A percentile compares a stretch with the other conserved stretches of the same genome.
Conservation (phyloP, 2,797 vertebrate genomes). For the Podarcis lilfordi region DNA sequence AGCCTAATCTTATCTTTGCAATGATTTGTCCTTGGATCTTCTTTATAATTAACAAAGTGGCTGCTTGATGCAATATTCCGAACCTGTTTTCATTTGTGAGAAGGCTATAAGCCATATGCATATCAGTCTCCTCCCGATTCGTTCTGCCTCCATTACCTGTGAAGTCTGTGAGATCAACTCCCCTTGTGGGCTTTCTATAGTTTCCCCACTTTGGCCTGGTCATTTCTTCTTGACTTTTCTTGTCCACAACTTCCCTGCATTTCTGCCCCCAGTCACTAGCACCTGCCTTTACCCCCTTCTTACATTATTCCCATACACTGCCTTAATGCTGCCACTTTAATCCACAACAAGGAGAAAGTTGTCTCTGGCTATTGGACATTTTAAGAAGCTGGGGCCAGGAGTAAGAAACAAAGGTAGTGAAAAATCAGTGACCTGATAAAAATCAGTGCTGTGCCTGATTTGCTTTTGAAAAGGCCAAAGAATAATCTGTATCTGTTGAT, state of each 20-base stretch:
- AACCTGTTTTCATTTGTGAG: not conserved
- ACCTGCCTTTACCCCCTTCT: not conserved
- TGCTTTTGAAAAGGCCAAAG: not conserved
- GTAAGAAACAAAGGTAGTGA: too few relatives aligned
- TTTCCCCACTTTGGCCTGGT: not conserved
- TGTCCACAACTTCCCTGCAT: not conserved
- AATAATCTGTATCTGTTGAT: not conserved
- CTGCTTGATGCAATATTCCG: not conserved
- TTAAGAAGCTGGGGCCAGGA: not conserved
- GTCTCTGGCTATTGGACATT: not conserved
- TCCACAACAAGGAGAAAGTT: too few relatives aligned
- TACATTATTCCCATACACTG: not conserved
- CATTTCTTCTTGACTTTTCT: not conserved
- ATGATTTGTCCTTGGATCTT: not conserved
- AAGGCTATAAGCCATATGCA: not conserved
- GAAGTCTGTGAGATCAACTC: not conserved
- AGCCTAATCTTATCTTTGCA: not conserved
- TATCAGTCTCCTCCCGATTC: not conserved
- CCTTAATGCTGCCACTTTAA: not conserved
- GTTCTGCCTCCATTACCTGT: not conserved
- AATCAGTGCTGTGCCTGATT: too few relatives aligned
- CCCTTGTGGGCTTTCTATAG: not conserved
- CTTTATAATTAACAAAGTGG: not conserved
- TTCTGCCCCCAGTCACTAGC: too few relatives aligned
- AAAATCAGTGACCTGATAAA: not conserved